Base-by-base conservation (phyloP, 2,888 invertebrate species). In the Lithophane semibrunnea region DNA sequence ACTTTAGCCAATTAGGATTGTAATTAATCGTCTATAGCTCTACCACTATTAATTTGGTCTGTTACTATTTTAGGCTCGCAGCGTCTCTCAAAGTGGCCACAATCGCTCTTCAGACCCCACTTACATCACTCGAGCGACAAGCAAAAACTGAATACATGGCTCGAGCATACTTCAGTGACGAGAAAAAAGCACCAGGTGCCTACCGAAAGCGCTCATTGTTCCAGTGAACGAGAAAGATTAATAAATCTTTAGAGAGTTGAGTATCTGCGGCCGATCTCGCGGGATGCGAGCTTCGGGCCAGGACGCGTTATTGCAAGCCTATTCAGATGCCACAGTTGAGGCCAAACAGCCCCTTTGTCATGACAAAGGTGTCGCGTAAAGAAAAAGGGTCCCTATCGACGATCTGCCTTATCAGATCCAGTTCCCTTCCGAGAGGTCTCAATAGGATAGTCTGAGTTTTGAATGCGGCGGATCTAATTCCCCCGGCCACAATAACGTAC, bases 311-410 rank as follows among this genome's bases (percentile, higher is more conserved):
- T 96, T 96, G 96, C 96, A 93, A 94, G 95, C 94, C 96, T 93
- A 96, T 96, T 96, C 96, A 96, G 94, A 96, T 95, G 96, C 96
- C 96, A 96, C 93, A 92, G 94, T 93, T 93, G 93, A 95, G 94
- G 94, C 95, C 95, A 95, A 96, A 96, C 96, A 96, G 95, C 92
- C 94, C 94, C 92, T 96, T 96, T 96, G 96, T 96, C 93, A 95
- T 96, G 96, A 96, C 96, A 96, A 96, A 96, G 96, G 96, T 96
- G 96, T 96, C 96, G 96, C 93, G 94, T 92, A 94, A 96, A 96
- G 96, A 96, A 96, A 96, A 96, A 96, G 95, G 95, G 94, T 92
- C 94, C 94, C 94, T 96, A 96, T 96, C 96, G 93, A 92, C 94
- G 95, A 96, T 96, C 96, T 94, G 86, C 95, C 95, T 96, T 96